Evolutionary conservation across 2,113 vertebrate species (phyloP).

Genomic region (Circaetus gallicus): DNA sequence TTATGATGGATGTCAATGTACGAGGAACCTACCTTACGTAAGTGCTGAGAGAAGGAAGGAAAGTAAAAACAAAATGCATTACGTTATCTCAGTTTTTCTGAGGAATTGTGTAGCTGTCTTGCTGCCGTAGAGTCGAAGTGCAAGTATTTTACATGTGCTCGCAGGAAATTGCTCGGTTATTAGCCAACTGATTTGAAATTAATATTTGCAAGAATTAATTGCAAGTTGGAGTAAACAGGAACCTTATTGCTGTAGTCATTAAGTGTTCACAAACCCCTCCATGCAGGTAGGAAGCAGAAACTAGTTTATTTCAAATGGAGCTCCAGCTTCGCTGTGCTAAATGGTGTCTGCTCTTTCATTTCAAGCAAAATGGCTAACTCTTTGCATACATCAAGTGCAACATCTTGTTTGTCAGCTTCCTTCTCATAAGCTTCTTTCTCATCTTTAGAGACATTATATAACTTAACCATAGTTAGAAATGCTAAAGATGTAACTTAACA

Average conservation of each 20-base stretch:
- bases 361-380: neutral
- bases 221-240: neutral
- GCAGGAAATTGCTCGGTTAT: neutral
- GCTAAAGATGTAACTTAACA: neutral
- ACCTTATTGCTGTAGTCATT: neutral
- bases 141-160: neutral
- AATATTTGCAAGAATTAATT: neutral
- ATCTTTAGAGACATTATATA: neutral
- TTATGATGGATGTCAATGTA: slow-evolving; percentile 94
- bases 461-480: neutral
- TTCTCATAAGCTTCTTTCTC: neutral
- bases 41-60: slow-evolving; percentile 13
- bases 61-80: neutral
- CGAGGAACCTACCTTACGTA: slow-evolving; percentile 96
- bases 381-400: neutral
- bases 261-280: neutral
- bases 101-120: neutral
- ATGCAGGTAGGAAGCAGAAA: neutral
- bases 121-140: neutral
- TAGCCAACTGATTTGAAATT: neutral
- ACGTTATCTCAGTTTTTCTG: neutral
- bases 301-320: neutral
- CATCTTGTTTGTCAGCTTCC: neutral
- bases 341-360: neutral
- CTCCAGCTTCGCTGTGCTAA: neutral